A percentile compares a stretch with the other conserved stretches of the same genome.
phyloP scores from a whole-genome alignment of 2,888 invertebrate species.

The Phyto melanocephala region DNA sequence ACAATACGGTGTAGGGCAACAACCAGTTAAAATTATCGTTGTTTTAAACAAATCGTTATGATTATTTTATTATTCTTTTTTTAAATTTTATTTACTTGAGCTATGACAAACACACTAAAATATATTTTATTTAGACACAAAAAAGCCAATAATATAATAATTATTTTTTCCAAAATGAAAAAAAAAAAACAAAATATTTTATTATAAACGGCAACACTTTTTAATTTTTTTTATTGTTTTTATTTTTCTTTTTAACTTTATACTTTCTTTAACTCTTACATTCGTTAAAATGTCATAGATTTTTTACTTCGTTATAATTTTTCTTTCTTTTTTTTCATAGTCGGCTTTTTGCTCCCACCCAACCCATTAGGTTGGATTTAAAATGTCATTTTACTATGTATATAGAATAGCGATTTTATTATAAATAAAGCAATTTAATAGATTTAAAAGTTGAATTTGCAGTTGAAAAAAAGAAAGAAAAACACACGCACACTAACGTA shows the following conservation, averaged over 20 bases:
- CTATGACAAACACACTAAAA: slow-evolving; percentile 8
- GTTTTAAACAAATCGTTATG: slow-evolving; percentile 21
- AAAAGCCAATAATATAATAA: neutral
- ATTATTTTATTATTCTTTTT: slow-evolving; percentile 2
- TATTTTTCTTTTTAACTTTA: slow-evolving; percentile 43
- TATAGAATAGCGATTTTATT: slow-evolving; percentile 1
- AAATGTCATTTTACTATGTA: neutral
- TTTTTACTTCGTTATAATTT: slow-evolving; percentile 49
- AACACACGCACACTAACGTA: slow-evolving; percentile 1
- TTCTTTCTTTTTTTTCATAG: slow-evolving; percentile 43
- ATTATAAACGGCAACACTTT: slow-evolving; percentile 35
- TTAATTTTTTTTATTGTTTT: slow-evolving; percentile 31
- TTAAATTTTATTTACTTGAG: neutral
- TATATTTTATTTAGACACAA: slow-evolving; percentile 1
- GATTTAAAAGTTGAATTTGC: slow-evolving; percentile 9
- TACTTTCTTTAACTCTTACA: slow-evolving; percentile 49
- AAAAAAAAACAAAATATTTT: too few species aligned
- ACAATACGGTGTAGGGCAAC: slow-evolving; percentile 7
- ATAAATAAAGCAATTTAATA: neutral
- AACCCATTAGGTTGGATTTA: slow-evolving; percentile 40
- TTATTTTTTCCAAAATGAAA: too few species aligned
- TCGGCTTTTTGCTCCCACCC: slow-evolving; percentile 56
- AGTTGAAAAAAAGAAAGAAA: slow-evolving; percentile 22
- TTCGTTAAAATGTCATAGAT: slow-evolving; percentile 61
- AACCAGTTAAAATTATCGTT: slow-evolving; percentile 10